Base-by-base conservation (phyloP, 2,888 invertebrate species). In the Strigamia crassipes region DNA sequence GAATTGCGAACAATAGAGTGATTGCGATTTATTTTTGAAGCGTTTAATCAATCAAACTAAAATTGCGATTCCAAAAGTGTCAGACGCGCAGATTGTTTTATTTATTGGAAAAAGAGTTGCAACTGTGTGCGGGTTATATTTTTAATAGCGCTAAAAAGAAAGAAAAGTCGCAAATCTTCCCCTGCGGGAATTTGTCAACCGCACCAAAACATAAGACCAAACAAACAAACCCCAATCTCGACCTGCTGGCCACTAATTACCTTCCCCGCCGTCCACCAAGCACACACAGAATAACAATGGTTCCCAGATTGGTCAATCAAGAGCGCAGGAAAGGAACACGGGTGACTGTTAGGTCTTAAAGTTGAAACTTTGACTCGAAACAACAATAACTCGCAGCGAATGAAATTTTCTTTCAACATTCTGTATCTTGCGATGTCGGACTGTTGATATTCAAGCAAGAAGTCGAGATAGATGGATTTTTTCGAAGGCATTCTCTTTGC, bases 161-260 rank as follows among this genome's bases (percentile, higher is more conserved):
- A 56, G 18, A 2, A 51, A 21, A 21, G 56, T 56, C n/a, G 56
- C 56, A 56, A 56, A 56, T 56, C 56, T 56, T 18, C 18, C n/a
- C 56, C 56, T 56, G n/a, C 6, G 56, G 18, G 56, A 56, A 56
- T 56, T 56, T 56, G 56, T 56, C 56, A 56, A 56, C 56, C 56
- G 18, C 56, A 56, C 38, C 56, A 56, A 56, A 56, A 56, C 18
- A 56, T 18, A 56, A 56, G 56, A 56, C 56, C 56, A 56, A 56
- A 56, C 56, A 56, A 56, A 56, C 56, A 56, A 56, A 18, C 56
- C 56, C 56, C 56, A 56, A 56, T 56, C 56, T 56, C 56, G 18
- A 56, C 56, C 56, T 56, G 56, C 56, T 56, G 56, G 56, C 56
- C 56, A 56, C 56, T 56, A 56, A 56, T 56, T 56, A 56, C 56